Percentiles rank a stretch among this genome's conserved stretches.
These are phyloP conservation scores for Serripes groenlandicus DNA, from an alignment of 2,888 invertebrate genomes.

Conservation along the genomic window DNA sequence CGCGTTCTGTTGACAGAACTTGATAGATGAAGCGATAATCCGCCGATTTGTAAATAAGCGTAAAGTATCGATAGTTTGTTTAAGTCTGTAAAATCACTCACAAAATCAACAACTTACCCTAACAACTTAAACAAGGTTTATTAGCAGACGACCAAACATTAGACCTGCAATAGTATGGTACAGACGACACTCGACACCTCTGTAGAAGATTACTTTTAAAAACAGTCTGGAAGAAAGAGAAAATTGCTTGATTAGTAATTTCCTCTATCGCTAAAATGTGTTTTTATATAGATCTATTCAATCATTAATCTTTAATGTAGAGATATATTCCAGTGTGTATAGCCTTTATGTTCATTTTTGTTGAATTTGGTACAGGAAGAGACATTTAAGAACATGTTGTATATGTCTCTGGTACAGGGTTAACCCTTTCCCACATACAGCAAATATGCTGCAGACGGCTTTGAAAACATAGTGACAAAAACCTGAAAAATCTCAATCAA, in stretches of 20 bases:
- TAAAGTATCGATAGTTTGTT: neutral
- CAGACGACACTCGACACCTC: too few relatives aligned
- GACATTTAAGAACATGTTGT: too few relatives aligned
- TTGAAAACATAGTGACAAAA: too few relatives aligned
- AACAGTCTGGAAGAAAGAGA: neutral
- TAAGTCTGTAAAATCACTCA: neutral
- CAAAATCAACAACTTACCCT: neutral
- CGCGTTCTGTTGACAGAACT: too few relatives aligned
- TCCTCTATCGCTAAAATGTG: neutral
- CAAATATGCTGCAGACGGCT: too few relatives aligned
- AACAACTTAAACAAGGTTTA: neutral
- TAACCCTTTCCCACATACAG: too few relatives aligned
- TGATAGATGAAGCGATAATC: neutral
- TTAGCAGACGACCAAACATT: neutral
- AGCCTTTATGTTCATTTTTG: too few relatives aligned
- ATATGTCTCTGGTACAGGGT: too few relatives aligned
- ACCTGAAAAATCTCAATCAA: too few relatives aligned
- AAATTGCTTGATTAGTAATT: neutral
- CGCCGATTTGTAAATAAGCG: slow-evolving; percentile 9
- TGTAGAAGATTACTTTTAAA: neutral
- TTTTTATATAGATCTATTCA: neutral
- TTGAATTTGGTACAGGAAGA: too few relatives aligned
- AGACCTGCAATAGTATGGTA: too few relatives aligned
- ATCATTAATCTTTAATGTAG: neutral
- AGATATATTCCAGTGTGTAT: neutral